Base-by-base conservation (phyloP, 2,113 vertebrate genomes). In the Donacobius atricapilla region DNA sequence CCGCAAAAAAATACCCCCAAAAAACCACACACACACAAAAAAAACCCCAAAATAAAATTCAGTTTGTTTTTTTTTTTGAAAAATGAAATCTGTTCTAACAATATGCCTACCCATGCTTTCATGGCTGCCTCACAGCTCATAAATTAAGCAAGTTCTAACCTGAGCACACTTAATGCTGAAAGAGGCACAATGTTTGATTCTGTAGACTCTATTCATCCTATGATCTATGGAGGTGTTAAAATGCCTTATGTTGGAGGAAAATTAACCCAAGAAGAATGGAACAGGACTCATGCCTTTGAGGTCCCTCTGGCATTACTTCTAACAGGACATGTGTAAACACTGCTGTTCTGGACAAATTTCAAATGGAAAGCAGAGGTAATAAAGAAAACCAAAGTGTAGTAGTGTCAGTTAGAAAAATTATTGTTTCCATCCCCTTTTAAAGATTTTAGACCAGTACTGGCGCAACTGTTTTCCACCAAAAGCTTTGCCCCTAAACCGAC, bases 121-220 rank as follows among this genome's bases (percentile, higher is more conserved):
- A 70, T 73, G 90, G 56, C 85, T 93, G 64, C 75, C 75, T 91
- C 66, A 85, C 82, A 93, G 90, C 82, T 93, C 71, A 83, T 90
- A 93, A 93, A 91, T 93, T 91, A 93, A 92, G 47, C 86, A 94
- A 92, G 57, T 90, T 89, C 69, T 89, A 92, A 93, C 71, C 68
- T 84, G 77, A 89, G 72, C 57, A 90, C 40, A 33, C 64, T 70
- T 75, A 66, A 69, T 42, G 45, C 53, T 89, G 76, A 90, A 93
- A 86, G 83, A 89, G 45, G 61, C 75, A 80, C 39, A 88, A 51
- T 64, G 79, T 88, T 93, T 92, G 76, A 68, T 89, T 96, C 80
- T 83, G 76, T 82, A 87, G 76, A 42, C 57, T 73, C 85, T 51
- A 75, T 90, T 88, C 82, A 90, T 82, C 61, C 89, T 60, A 13